phyloP scores from a whole-genome alignment of 2,797 vertebrate genomes.

The Phalloptychus januarius region DNA sequence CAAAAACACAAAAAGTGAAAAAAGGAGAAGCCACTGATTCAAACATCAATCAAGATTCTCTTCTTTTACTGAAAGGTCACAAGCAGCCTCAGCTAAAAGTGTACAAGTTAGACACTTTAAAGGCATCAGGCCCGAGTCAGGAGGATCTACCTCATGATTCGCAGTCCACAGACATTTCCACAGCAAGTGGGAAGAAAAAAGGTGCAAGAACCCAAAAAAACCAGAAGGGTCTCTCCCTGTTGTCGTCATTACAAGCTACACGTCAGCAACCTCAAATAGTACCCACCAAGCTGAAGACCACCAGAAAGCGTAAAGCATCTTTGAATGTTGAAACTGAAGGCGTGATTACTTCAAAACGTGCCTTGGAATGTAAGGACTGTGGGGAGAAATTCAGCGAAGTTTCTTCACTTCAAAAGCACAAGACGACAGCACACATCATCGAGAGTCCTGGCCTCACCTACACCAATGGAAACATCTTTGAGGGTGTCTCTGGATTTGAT shows the following conservation, averaged over 20 bases:
- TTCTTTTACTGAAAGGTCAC: constrained; percentile 83
- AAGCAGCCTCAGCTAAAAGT: constrained; percentile 85
- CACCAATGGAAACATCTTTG: constrained; percentile 76
- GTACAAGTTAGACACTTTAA: constrained; percentile 81
- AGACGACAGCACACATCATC: constrained; percentile 69
- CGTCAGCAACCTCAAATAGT: constrained; percentile 23
- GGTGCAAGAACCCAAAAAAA: constrained; percentile 66
- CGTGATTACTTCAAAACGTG: constrained; percentile 74
- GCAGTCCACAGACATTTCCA: constrained; percentile 32
- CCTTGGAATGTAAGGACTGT: constrained; percentile 81
- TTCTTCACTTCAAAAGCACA: constrained; percentile 81
- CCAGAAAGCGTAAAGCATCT: constrained; percentile 78
- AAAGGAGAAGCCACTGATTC: constrained; percentile 37
- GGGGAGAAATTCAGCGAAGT: constrained; percentile 79
- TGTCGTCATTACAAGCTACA: constrained; percentile 56
- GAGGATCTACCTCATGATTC: constrained; percentile 40
- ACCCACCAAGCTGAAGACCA: constrained; percentile 68
- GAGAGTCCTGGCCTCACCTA: constrained; percentile 74
- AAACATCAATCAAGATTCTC: constrained; percentile 57
- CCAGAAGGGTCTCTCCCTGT: constrained; percentile 61
- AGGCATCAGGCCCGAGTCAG: constrained; percentile 60
- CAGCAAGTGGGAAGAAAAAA: constrained; percentile 57
- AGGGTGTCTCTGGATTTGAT: constrained; percentile 65
- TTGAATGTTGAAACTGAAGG: constrained; percentile 77
- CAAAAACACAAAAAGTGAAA: constrained; percentile 49